phyloP scores from a whole-genome alignment of 2,113 vertebrate species.

The Chlorodrepanis virens region DNA sequence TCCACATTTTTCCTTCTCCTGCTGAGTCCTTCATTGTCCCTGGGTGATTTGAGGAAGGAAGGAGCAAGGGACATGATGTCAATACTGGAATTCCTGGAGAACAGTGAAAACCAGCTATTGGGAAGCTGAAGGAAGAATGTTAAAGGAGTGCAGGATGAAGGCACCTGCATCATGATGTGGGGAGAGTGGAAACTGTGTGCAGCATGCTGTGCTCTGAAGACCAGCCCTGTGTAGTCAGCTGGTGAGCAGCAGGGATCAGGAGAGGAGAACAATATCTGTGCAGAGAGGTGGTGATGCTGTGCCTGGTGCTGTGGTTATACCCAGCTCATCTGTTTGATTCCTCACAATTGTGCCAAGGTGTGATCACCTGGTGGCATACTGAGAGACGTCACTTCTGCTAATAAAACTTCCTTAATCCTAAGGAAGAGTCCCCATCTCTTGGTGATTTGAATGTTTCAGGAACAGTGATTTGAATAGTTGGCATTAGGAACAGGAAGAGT shows the following conservation, averaged over 20 bases:
- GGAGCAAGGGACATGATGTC: rapidly evolving
- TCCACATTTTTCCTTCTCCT: neutral
- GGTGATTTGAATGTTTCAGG: neutral
- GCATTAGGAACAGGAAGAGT: neutral
- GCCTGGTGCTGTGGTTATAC: neutral
- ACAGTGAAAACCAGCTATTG: neutral
- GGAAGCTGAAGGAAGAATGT: neutral
- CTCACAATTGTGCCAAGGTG: neutral
- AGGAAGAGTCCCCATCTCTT: neutral
- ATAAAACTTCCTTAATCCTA: neutral
- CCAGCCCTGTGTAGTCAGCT: neutral
- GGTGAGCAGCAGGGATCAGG: neutral
- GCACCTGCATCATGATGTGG: neutral
- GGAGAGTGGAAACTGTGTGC: neutral
- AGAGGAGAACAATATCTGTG: neutral
- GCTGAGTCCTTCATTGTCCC: neutral
- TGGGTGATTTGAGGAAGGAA: neutral
- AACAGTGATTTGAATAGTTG: neutral
- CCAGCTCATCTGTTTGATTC: neutral
- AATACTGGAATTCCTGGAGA: neutral
- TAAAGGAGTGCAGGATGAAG: neutral
- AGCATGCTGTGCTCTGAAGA: neutral
- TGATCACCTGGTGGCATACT: neutral
- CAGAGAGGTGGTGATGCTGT: neutral
- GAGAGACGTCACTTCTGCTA: neutral